A percentile compares a stretch with the other conserved stretches of the same genome.
These are phyloP conservation scores for Heliconius cydno DNA, from an alignment of 2,888 invertebrate species.

Conservation along the genomic window DNA sequence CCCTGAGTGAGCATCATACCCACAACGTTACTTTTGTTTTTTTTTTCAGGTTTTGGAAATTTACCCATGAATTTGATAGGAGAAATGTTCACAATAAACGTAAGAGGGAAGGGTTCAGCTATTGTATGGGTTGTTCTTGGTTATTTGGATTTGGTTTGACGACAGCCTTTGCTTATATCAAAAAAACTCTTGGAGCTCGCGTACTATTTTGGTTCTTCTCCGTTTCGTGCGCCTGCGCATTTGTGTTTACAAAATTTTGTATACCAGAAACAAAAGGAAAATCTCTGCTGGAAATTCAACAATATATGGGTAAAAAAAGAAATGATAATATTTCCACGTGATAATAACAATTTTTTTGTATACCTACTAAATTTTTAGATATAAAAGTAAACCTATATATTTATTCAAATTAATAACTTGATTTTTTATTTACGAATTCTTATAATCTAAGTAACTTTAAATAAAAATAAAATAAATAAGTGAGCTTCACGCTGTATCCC, in stretches of 20 bases:
- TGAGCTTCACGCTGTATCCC: too few relatives aligned
- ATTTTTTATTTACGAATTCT: too few relatives aligned
- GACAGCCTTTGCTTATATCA: conserved; percentile 45
- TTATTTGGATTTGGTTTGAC: conserved; percentile 47
- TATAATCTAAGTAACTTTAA: too few relatives aligned
- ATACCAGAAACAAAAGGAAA: conserved; percentile 93
- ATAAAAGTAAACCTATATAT: too few relatives aligned
- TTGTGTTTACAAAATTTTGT: conserved; percentile 85
- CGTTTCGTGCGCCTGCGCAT: conserved; percentile 60
- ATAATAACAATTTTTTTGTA: too few relatives aligned
- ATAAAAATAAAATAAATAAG: too few relatives aligned
- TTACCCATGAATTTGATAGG: conserved; percentile 49
- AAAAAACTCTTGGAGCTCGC: conserved; percentile 78
- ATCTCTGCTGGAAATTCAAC: conserved; percentile 88
- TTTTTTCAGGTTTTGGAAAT: conserved; percentile 49
- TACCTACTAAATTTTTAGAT: too few relatives aligned
- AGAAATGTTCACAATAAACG: conserved; percentile 51
- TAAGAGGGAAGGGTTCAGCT: conserved; percentile 50
- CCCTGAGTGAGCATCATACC: background rate
- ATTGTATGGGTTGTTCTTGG: conserved; percentile 45
- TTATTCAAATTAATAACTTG: too few relatives aligned
- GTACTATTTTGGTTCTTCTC: conserved; percentile 87
- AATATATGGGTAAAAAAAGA: conserved; percentile 65
- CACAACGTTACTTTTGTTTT: background rate
- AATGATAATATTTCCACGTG: too few relatives aligned